Conservation (phyloP, 53 echinoderm and acorn worm genomes). For the Crossaster papposus region DNA sequence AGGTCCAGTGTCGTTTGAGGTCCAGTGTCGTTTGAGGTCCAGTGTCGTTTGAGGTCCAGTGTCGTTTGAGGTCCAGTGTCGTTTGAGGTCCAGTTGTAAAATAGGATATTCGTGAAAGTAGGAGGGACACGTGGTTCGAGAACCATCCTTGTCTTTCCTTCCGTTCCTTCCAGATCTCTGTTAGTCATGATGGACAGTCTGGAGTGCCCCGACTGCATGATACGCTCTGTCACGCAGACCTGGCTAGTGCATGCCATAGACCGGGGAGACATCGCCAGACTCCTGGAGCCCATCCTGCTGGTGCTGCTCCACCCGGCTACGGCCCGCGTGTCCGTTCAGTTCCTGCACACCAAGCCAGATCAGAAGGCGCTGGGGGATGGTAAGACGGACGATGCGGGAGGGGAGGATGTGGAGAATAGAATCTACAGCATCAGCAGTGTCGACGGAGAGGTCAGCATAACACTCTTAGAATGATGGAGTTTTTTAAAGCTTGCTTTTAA, state of each 20-base stretch:
- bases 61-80: too few relatives aligned
- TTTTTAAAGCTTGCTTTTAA: too few relatives aligned
- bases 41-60: too few relatives aligned
- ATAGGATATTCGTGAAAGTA: too few relatives aligned
- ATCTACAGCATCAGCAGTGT: slow-evolving; percentile 90
- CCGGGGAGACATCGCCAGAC: slow-evolving; percentile 92
- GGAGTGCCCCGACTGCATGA: slow-evolving; percentile 91
- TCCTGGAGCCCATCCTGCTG: slow-evolving; percentile 92
- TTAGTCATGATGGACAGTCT: slow-evolving; percentile 92
- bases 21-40: too few relatives aligned
- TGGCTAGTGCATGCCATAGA: slow-evolving; percentile 97
- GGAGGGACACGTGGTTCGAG: too few relatives aligned
- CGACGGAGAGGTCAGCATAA: slow-evolving; percentile 79
- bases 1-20: too few relatives aligned
- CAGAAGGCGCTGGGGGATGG: slow-evolving; percentile 33
- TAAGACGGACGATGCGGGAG: slow-evolving; percentile 60
- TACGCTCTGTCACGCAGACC: slow-evolving; percentile 82
- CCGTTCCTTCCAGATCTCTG: slow-evolving; percentile 70
- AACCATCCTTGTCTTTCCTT: background rate
- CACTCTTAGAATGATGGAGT: too few relatives aligned
- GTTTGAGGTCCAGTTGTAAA: too few relatives aligned
- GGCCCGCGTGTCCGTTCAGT: slow-evolving; percentile 92
- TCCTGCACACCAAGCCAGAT: slow-evolving; percentile 79
- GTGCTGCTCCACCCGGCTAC: slow-evolving; percentile 95
- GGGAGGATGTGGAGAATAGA: slow-evolving; percentile 79